Evolutionary conservation across 2,113 vertebrate species (phyloP).

Genomic region (Oncorhynchus masou): DNA sequence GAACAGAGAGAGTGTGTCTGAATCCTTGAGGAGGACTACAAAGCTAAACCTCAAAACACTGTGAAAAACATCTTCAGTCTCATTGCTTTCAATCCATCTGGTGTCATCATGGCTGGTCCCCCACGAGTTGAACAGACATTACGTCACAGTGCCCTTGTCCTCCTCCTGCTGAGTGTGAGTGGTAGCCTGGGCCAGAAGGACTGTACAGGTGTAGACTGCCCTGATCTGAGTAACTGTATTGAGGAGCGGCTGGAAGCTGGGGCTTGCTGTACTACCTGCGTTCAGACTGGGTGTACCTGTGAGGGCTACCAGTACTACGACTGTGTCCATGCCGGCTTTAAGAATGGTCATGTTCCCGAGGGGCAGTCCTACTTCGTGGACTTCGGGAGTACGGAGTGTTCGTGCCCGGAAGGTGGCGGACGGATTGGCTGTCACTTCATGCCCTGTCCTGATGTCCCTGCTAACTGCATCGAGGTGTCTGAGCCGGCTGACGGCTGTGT

Average conservation of each 20-base stretch:
- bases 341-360: constrained; percentile 86
- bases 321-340: constrained; percentile 87
- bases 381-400: constrained; percentile 94
- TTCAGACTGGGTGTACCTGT: constrained; percentile 84
- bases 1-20: constrained; percentile 23
- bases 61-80: not conserved
- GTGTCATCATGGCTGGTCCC: constrained; percentile 58
- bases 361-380: constrained; percentile 94
- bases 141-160: constrained; percentile 1
- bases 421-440: constrained; percentile 94
- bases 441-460: constrained; percentile 87
- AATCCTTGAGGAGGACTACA: constrained; percentile 32
- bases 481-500: constrained; percentile 83
- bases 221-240: constrained; percentile 82
- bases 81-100: constrained; percentile 6
- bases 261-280: constrained; percentile 82
- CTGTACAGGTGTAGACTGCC: constrained; percentile 82
- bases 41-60: constrained; percentile 5
- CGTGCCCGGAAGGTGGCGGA: constrained; percentile 86
- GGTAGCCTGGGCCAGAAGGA: constrained; percentile 67
- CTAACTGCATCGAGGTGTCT: constrained; percentile 85
- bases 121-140: constrained; percentile 30
- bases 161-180: constrained; percentile 60
- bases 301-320: constrained; percentile 97
- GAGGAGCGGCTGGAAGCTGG: constrained; percentile 82